Conservation (phyloP, 1,140 invertebrate genomes). For the Nephotettix cincticeps region DNA sequence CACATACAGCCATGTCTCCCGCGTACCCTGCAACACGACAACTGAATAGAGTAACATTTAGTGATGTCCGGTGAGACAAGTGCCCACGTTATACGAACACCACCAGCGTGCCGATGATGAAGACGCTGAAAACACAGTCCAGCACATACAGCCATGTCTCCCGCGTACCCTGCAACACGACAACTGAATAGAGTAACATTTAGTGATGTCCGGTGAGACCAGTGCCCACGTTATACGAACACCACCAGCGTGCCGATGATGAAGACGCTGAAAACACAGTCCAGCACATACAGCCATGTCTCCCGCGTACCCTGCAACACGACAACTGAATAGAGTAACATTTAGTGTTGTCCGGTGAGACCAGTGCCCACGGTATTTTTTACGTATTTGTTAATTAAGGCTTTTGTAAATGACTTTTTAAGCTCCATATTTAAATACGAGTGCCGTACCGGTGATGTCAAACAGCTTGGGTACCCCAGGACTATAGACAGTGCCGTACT, state of each 20-base stretch:
- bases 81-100: conserved; percentile 85
- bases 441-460: too few species aligned
- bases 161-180: conserved; percentile 61
- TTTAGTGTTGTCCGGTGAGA: too few species aligned
- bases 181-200: conserved; percentile 73
- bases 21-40: conserved; percentile 56
- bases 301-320: conserved; percentile 63
- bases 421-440: too few species aligned
- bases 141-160: conserved; percentile 72
- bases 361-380: conserved; percentile 85
- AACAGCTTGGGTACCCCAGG: too few species aligned
- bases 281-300: conserved; percentile 71
- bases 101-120: conserved; percentile 77
- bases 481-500: too few species aligned
- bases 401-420: too few species aligned
- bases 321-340: background rate
- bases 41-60: too few species aligned
- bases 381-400: too few species aligned
- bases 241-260: conserved; percentile 81
- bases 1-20: conserved; percentile 70
- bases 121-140: conserved; percentile 82
- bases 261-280: conserved; percentile 81
- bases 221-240: conserved; percentile 83
- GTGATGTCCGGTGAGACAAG: conserved; percentile 77
- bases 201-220: conserved; percentile 78